Evolutionary conservation across 2,113 vertebrate species (phyloP), one percentile per base, ranked within the genome.

Genomic region (Antechinus stuartii): DNA sequence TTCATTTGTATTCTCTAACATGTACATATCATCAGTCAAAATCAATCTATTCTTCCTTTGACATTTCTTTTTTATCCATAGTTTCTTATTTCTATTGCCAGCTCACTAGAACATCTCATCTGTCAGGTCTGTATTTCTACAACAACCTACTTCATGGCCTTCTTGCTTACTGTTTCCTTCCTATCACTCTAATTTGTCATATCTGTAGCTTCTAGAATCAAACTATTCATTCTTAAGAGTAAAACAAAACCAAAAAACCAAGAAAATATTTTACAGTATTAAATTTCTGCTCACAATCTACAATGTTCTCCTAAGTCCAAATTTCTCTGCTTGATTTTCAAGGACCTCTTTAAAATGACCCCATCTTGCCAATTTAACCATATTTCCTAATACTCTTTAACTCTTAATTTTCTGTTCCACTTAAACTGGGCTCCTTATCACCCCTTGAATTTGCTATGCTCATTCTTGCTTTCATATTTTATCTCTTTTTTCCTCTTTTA

Each of bases 51-150:
- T 50, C 90, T 94, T 95, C n/a, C 53, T 93, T 95, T 53, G 42
- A 50, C 94, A 30, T 90, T 57, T 93, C 52, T 57, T 42, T 93
- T 92, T 90, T 91, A 92, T 19, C 47, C 11, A n/a, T 52, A 50
- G 5, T 23, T 91, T 30, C 94, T 54, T 54, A 56, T 27, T 96
- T 53, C n/a, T 16, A 68, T 6, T 84, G n/a, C n/a, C 35, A 42
- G 23, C 16, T 2, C 68, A 84, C 68, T 84, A 84, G 35, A 84
- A 84, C n/a, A 84, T 42, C n/a, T 84, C 30, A 68, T 68, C 61
- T 68, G 61, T 68, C 30, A 35, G 12, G 61, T 35, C 12, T 68
- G 6, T 23, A 84, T 84, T 84, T 42, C 68, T 42, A 84, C 19
- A 22, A n/a, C 61, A 76, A 42, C 19, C 19, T 84, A 22, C 7